phyloP scores from a whole-genome alignment of 2,113 vertebrate genomes.

The Bungarus multicinctus region DNA sequence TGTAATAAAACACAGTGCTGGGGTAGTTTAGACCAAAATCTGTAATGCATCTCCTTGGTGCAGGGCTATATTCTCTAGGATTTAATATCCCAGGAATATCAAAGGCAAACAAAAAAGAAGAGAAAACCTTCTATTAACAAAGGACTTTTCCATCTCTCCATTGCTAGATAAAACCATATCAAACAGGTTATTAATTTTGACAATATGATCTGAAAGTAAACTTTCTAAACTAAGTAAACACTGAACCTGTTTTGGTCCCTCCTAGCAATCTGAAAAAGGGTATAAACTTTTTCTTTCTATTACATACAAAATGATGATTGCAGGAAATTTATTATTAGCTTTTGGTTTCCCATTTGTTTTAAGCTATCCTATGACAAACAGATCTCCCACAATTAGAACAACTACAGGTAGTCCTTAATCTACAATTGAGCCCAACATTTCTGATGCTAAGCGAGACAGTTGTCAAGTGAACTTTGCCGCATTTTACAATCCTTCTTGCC shows the following conservation, averaged over 20 bases:
- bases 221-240: neutral
- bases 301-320: neutral
- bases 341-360: neutral
- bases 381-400: neutral
- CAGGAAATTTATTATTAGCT: neutral
- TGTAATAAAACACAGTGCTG: neutral
- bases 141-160: neutral
- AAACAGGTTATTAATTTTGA: neutral
- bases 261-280: neutral
- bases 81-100: neutral
- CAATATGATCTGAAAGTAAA: neutral
- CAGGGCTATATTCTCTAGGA: neutral
- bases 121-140: neutral
- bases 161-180: neutral
- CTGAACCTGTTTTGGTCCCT: neutral
- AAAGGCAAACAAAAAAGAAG: neutral
- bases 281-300: neutral
- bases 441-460: neutral
- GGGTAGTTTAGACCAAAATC: conserved; percentile 43
- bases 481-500: too few relatives aligned
- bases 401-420: neutral
- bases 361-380: neutral
- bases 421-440: neutral
- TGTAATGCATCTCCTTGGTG: neutral
- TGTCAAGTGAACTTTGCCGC: too few relatives aligned